Base-by-base conservation (phyloP, 2,888 invertebrate species). In the Hirtodrosophila histrioides region DNA sequence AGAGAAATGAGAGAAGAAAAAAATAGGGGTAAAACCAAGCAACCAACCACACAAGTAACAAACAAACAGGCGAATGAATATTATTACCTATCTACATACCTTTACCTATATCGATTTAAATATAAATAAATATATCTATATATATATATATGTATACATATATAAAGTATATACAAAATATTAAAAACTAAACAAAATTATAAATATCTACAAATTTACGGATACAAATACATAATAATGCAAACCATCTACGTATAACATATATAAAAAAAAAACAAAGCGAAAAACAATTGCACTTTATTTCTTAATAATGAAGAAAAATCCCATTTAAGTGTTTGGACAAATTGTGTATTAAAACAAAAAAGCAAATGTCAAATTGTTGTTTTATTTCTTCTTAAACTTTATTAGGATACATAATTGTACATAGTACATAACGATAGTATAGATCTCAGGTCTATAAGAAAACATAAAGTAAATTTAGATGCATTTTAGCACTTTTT, bases 301-400 rank as follows among this genome's bases (percentile, higher is more conserved):
- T 89, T 89, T 89, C 83, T 83, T 80, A 86, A 78, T 87, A 82
- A 82, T 80, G 78, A 87, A 84, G 74, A 78, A 86, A 86, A 89
- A 84, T 78, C 84, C 88, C 84, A 86, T 88, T 89, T 89, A 89
- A 89, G 85, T 89, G 89, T 90, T 89, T 89, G 89, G 90, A 90
- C 85, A 86, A 82, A 86, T 70, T 86, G 85, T 87, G 87, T 86
- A 86, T 86, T 87, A 82, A 86, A 86, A 73, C 51, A 69, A 77
- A 74, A 73, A 76, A 66, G 41, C 44, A 75, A 75, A 79, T 68
- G 55, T 78, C 53, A 45, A 45, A 45, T 56, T 40, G 23, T 68
- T 39, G 70, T 82, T 80, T 80, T 37, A 66, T 61, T 75, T 49
- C n/a, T 0, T 7, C 31, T 39, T 8, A 17, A n/a, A 37, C 23